These are phyloP conservation scores for Thryonomys swinderianus DNA, from an alignment of 2,113 vertebrate species.

Conservation along the genomic window DNA sequence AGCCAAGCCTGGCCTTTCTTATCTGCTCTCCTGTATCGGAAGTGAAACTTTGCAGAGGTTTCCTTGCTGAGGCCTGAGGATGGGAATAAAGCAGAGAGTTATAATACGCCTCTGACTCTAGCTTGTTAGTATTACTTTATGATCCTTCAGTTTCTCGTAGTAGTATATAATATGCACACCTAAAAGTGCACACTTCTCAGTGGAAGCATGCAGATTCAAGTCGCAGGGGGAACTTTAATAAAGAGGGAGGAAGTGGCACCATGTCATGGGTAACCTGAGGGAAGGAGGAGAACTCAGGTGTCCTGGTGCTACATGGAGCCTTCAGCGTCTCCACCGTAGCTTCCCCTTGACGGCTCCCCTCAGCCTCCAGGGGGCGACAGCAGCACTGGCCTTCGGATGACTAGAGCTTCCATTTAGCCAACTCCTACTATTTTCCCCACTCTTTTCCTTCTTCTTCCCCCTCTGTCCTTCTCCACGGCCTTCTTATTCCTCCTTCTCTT, in stretches of 20 bases:
- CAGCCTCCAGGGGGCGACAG: not conserved
- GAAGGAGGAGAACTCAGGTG: not conserved
- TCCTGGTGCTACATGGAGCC: fast-evolving
- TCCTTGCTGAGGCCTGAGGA: not conserved
- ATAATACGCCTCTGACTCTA: not conserved
- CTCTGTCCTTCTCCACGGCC: not conserved
- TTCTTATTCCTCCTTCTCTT: not conserved
- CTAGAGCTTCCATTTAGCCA: not conserved
- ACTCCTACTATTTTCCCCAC: not conserved
- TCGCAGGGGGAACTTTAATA: not conserved
- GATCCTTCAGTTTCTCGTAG: not conserved
- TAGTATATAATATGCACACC: not conserved
- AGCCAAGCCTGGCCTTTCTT: not conserved
- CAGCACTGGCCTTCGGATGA: not conserved
- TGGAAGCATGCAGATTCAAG: not conserved
- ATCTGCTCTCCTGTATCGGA: not conserved
- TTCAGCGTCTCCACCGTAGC: not conserved
- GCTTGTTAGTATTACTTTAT: not conserved
- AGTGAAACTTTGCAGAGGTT: not conserved
- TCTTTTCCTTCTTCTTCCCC: not conserved
- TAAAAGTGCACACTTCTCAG: not conserved
- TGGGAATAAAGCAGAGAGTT: not conserved
- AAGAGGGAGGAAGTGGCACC: not conserved
- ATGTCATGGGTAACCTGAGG: not conserved
- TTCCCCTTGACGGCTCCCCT: not conserved